These are phyloP conservation scores for Lepidurus arcticus DNA, from an alignment of 1,140 invertebrate species.

Conservation along the genomic window DNA sequence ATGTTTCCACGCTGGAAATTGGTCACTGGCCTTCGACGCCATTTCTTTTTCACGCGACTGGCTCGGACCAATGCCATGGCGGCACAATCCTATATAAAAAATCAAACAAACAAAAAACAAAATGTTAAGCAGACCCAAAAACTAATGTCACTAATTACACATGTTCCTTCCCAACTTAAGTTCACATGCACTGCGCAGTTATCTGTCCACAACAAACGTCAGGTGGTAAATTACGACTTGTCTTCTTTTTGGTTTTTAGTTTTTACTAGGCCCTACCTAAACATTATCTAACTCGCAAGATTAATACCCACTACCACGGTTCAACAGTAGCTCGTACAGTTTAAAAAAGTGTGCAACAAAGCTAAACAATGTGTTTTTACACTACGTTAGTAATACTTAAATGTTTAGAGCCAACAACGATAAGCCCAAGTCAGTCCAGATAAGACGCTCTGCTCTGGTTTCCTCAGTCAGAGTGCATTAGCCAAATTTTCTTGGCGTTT, in stretches of 20 bases:
- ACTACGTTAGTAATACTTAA: background rate
- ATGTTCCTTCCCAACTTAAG: too few species aligned
- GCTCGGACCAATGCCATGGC: slow-evolving; percentile 12
- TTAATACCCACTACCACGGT: too few species aligned
- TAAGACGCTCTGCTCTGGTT: background rate
- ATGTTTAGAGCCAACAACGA: background rate
- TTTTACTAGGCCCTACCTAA: background rate
- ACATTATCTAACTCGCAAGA: background rate
- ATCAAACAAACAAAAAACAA: background rate
- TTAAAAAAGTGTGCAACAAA: background rate
- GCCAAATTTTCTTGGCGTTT: background rate
- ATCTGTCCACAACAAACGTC: too few species aligned
- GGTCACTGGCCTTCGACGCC: slow-evolving; percentile 16
- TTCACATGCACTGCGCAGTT: too few species aligned
- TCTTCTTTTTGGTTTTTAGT: background rate
- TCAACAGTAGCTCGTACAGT: background rate
- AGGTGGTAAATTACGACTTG: too few species aligned
- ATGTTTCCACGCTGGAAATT: slow-evolving; percentile 13
- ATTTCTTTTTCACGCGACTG: slow-evolving; percentile 19
- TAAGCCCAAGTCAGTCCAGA: background rate
- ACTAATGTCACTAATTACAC: background rate
- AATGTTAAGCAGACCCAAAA: background rate
- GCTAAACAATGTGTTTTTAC: background rate
- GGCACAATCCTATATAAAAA: background rate
- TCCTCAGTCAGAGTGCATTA: background rate